These are phyloP conservation scores for Halictus ligatus DNA, from an alignment of 2,888 invertebrate genomes.

Conservation along the genomic window DNA sequence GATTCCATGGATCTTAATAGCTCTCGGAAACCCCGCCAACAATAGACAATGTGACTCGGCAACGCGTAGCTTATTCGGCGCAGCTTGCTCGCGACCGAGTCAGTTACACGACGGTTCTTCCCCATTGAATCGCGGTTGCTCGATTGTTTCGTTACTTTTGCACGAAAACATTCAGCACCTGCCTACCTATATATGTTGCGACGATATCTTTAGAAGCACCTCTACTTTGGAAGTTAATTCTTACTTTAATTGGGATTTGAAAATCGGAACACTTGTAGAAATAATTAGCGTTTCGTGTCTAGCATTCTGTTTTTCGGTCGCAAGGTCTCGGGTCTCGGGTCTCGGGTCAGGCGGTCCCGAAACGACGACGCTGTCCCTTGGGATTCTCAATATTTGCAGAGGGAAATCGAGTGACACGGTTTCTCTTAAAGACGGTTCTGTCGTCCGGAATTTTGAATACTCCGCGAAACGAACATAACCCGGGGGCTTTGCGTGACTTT, in stretches of 20 bases:
- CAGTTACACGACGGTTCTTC: constrained; percentile 23
- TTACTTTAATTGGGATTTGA: no score
- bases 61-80: constrained; percentile 51
- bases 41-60: constrained; percentile 57
- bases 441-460: constrained; percentile 46
- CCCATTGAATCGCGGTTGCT: background rate
- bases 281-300: background rate
- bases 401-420: constrained; percentile 5
- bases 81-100: constrained; percentile 13
- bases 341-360: background rate
- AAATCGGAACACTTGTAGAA: background rate
- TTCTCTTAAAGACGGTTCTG: background rate
- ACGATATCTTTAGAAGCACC: no score
- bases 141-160: background rate
- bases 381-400: constrained; percentile 26
- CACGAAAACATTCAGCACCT: background rate
- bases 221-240: no score
- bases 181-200: no score
- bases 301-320: background rate
- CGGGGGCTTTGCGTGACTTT: constrained; percentile 38
- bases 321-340: background rate
- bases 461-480: constrained; percentile 40
- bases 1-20: constrained; percentile 40
- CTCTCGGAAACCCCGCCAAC: constrained; percentile 49
- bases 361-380: background rate